Percentiles rank a stretch among this genome's conserved stretches.
phyloP scores from a whole-genome alignment of 1,140 invertebrate genomes.

The Eciton burchellii region DNA sequence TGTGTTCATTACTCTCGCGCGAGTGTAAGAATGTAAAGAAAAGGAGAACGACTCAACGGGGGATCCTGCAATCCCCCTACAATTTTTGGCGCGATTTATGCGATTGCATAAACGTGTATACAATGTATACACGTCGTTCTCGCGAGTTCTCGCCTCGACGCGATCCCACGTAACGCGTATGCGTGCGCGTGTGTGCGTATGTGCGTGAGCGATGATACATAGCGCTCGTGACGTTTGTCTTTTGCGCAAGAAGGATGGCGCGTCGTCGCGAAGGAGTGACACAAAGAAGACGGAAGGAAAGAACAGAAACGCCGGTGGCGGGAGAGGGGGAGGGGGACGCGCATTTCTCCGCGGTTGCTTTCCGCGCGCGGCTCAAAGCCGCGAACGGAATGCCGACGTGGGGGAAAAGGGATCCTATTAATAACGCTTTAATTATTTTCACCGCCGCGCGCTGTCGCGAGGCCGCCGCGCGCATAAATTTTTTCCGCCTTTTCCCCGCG shows the following conservation, averaged over 20 bases:
- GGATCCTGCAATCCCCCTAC: neutral
- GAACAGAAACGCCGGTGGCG: too few relatives aligned
- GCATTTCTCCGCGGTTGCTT: neutral
- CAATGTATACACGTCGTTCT: neutral
- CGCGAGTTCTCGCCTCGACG: constrained; percentile 6
- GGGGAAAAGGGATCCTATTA: neutral
- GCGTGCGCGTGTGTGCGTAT: neutral
- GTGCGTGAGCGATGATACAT: constrained; percentile 47
- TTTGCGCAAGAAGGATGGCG: too few relatives aligned
- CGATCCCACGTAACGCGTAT: constrained; percentile 14
- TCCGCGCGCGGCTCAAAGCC: neutral
- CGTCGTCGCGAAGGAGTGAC: too few relatives aligned
- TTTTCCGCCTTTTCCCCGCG: neutral
- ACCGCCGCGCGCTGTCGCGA: neutral
- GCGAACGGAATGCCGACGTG: neutral
- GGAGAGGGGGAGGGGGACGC: too few relatives aligned
- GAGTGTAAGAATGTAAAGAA: neutral
- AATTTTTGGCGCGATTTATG: neutral
- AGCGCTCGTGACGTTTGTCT: too few relatives aligned
- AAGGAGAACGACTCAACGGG: neutral
- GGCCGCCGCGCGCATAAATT: constrained; percentile 12
- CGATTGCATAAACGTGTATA: neutral
- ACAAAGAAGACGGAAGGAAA: too few relatives aligned
- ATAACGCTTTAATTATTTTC: constrained; percentile 42
- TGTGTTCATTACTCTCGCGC: constrained; percentile 10